phyloP scores from a whole-genome alignment of 1,140 invertebrate species.

The Globodera rostochiensis region DNA sequence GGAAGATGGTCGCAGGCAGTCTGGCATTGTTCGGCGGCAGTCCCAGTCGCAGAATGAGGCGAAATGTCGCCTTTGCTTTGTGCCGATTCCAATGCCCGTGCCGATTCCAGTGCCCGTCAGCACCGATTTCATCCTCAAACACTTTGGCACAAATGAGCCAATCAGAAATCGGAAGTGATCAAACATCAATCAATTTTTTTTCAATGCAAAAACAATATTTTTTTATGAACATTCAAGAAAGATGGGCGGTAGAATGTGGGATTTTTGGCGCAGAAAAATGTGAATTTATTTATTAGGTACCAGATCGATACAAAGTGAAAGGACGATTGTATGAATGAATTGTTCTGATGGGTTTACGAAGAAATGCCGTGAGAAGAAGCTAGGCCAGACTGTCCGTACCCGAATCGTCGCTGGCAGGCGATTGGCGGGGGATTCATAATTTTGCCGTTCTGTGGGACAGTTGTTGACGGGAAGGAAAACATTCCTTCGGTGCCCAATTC shows the following conservation, averaged over 20 bases:
- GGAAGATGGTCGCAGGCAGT: too few species aligned
- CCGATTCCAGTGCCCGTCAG: slow-evolving; percentile 1
- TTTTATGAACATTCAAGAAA: too few species aligned
- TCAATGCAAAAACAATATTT: not conserved
- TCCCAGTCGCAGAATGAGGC: not conserved
- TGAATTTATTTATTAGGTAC: too few species aligned
- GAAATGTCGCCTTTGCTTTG: not conserved
- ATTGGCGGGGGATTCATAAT: not conserved
- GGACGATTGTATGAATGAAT: not conserved
- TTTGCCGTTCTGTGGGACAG: not conserved
- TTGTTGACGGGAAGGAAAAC: not conserved
- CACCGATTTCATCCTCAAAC: slow-evolving; percentile 7
- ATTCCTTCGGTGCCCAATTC: slow-evolving; percentile 23
- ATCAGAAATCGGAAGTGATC: not conserved
- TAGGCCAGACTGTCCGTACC: not conserved
- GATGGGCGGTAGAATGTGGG: too few species aligned
- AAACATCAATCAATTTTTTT: not conserved
- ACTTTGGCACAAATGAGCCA: slow-evolving; percentile 1
- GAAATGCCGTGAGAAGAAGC: too few species aligned
- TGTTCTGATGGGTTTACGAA: too few species aligned
- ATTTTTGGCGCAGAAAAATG: too few species aligned
- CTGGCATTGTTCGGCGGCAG: too few species aligned
- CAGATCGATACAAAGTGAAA: not conserved
- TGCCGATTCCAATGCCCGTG: slow-evolving; percentile 6
- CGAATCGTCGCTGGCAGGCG: not conserved